A percentile compares a stretch with the other conserved stretches of the same genome.
Evolutionary conservation across 2,888 invertebrate species (phyloP).

Genomic region (Aethes cnicana): DNA sequence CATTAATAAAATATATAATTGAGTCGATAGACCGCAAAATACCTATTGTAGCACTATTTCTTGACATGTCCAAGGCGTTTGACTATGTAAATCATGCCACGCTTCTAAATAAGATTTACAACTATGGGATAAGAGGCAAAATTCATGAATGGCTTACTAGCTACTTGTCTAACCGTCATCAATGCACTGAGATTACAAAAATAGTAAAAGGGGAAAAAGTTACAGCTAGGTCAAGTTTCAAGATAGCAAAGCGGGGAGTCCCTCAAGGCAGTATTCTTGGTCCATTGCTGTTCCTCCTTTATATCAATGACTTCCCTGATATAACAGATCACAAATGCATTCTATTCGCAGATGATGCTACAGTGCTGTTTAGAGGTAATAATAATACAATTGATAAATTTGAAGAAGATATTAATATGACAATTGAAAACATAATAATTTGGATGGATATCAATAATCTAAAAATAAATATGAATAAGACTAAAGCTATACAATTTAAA

Average conservation of each 20-base stretch:
- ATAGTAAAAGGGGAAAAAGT: background rate
- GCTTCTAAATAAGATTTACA: background rate
- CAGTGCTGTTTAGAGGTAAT: background rate
- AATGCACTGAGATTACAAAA: background rate
- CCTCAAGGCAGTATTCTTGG: background rate
- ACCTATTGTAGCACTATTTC: background rate
- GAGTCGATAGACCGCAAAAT: background rate
- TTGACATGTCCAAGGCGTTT: background rate
- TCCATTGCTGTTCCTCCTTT: no score
- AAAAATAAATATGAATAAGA: background rate
- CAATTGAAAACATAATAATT: background rate
- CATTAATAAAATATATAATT: background rate
- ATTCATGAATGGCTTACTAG: background rate
- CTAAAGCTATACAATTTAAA: background rate
- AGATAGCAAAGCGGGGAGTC: background rate
- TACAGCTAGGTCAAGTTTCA: background rate
- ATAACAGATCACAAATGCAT: no score
- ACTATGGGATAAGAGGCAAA: background rate
- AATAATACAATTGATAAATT: background rate
- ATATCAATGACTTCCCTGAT: no score
- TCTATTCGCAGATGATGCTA: no score
- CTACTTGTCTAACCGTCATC: background rate
- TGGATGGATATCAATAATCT: background rate
- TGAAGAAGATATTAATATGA: background rate
- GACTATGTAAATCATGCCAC: background rate